Evolutionary conservation across 2,113 vertebrate genomes (phyloP).

Genomic region (Hypomesus transpacificus): DNA sequence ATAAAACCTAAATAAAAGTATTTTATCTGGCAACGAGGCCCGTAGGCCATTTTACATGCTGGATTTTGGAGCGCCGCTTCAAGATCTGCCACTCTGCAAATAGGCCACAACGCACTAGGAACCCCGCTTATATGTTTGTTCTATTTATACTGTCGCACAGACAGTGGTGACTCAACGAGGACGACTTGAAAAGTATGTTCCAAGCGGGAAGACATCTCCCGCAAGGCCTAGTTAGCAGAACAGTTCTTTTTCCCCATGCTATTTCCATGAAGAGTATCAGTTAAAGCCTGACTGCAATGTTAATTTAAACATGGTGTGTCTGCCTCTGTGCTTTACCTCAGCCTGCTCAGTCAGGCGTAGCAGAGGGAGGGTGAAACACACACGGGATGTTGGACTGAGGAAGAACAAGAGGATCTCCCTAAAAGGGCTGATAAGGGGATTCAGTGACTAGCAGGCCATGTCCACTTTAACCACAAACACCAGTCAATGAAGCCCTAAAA

Average conservation of each 20-base stretch:
- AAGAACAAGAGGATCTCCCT: not conserved
- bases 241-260: conserved; percentile 7
- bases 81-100: conserved; percentile 46
- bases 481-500: too few species aligned
- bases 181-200: conserved; percentile 55
- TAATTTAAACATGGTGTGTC: conserved; percentile 21
- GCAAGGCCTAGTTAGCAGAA: conserved; percentile 29
- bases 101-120: conserved; percentile 47
- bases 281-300: conserved; percentile 23
- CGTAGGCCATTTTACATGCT: conserved; percentile 19
- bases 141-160: conserved; percentile 58
- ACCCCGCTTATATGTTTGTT: conserved; percentile 13
- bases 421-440: not conserved
- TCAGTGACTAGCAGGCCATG: not conserved
- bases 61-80: conserved; percentile 6
- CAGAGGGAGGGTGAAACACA: conserved; percentile 15
- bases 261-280: conserved; percentile 18
- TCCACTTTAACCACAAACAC: too few species aligned
- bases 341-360: conserved; percentile 19
- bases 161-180: conserved; percentile 59
- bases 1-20: conserved; percentile 8
- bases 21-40: conserved; percentile 26
- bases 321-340: conserved; percentile 22
- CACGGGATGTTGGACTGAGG: not conserved
- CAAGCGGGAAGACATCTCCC: conserved; percentile 43